Base-by-base conservation (phyloP, 2,797 vertebrate genomes). In the Echiichthys vipera region DNA sequence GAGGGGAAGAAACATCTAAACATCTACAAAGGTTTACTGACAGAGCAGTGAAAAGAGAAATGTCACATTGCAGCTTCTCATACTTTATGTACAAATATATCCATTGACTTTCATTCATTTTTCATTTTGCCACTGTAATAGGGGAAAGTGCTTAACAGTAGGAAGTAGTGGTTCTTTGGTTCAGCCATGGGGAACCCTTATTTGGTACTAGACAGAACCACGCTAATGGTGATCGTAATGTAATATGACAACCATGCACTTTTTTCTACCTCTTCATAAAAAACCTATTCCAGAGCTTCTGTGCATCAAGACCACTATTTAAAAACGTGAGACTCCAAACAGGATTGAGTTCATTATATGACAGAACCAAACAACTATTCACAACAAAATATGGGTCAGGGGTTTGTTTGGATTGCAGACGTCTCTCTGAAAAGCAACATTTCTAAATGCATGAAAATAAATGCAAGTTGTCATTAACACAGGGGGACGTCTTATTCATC, bases 111-210 rank as follows among this genome's bases (percentile, higher is more conserved):
- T n/a, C n/a, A n/a, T n/a, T n/a, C n/a, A 11, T 14, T 61, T 64
- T 36, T 29, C 5, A 50, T 80, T 64, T 65, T 65, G 34, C 66
- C 45, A 75, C 42, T 47, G 15, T 46, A 63, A 49, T 12, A 61
- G 54, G 46, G 45, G 65, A 79, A 91, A 74, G 80, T 87, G 80
- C 77, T 65, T 51, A 63, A 71, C 30, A 78, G 66, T 50, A 51
- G 30, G 40, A 78, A 57, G 36, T 25, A 61, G 65, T 80, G 76
- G 81, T 65, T 89, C 80, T 86, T 87, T 88, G 84, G 88, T 66
- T 84, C 56, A 71, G 63, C 43, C 49, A 64, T 45, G 32, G 51
- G 42, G 59, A 69, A 79, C 56, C 34, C 24, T 66, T 34, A 61
- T 84, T 78, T 65, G 74, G 62, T 77, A 55, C 57, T 65, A 27